Evolutionary conservation across 2,888 invertebrate species (phyloP), one percentile per base, ranked within the genome.

Genomic region (Celastrina argiolus): DNA sequence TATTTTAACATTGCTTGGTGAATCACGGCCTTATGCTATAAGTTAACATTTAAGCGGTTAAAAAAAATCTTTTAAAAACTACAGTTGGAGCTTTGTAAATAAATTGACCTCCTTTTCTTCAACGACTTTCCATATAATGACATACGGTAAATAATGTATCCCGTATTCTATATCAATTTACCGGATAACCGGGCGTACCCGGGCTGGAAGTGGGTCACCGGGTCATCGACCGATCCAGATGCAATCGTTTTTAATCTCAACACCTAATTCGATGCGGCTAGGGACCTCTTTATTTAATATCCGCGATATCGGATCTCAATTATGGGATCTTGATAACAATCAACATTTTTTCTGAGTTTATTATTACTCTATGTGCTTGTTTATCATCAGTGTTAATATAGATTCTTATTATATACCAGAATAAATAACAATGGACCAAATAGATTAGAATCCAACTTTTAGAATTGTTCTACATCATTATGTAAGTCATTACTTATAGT

Each of bases 191-290:
- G 31, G 16, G 56, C 26, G 16, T 18, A 26, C 26, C 56, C 36
- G 26, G 67, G 66, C 68, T 67, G 65, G 68, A 73, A 74, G 68
- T 73, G 73, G 73, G 74, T 67, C 74, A 68, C 67, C 59, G 68
- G 72, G 70, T 31, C 74, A 67, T 63, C 67, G 71, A 72, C 74
- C 72, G 67, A 65, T 64, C 69, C 56, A 67, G 67, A 67, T 67
- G 67, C 70, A 72, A 71, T 69, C 68, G 75, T 70, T 73, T 71
- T 71, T 71, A 68, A 69, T 71, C 68, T 71, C 63, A 63, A 63
- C 59, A 31, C 59, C 42, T 66, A 66, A 66, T 66, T 66, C 59
- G 28, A 58, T 66, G 41, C 42, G 58, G 18, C 31, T 41, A 26
- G 56, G 28, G 16, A 41, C 28, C 56, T 41, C 41, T 56, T 56